Base-by-base conservation (phyloP, 1,140 invertebrate species). In the Acromyrmex heyeri region DNA sequence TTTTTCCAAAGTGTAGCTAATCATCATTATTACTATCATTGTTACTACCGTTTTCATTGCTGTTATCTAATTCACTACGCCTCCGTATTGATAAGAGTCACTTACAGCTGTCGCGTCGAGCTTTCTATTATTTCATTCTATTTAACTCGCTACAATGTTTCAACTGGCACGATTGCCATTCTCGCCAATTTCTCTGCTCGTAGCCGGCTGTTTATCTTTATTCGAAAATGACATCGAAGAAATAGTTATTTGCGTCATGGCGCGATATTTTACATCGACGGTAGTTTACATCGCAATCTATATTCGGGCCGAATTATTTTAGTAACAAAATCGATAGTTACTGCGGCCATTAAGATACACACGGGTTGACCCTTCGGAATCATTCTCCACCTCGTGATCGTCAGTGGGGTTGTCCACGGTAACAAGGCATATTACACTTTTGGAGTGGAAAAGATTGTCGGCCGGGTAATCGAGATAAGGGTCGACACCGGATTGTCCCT, bases 301-400 rank as follows among this genome's bases (percentile, higher is more conserved):
- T 89, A 87, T 88, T 85, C 87, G 69, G 92, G 89, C 44, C 92
- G 81, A 72, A 92, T 94, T 87, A 95, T 94, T 92, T 94, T 83
- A 83, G 79, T 83, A 83, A 83, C 69, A 83, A 83, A 83, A 83
- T 83, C 79, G 69, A 83, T 83, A 75, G 24, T 50, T 61, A 48
- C 38, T 5, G 67, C 55, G 55, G 67, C 79, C 73, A 61, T 83
- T 83, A 83, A 83, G 69, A 83, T 75, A 75, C 55, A 62, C 79
- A 83, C 55, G 7, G 79, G 38, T 75, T 69, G 44, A 73, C 79
- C 79, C 79, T 73, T 82, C 79, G 24, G 79, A 70, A 75, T 83
- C 53, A 83, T 61, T 27, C 38, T 73, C 79, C n/a, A 16, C 8
- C 8, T 59, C 75, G 62, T n/a, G n/a, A 6, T 55, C n/a, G 34